Conservation (phyloP, 2,888 invertebrate species). For the Mimumesa dahlbomi region DNA sequence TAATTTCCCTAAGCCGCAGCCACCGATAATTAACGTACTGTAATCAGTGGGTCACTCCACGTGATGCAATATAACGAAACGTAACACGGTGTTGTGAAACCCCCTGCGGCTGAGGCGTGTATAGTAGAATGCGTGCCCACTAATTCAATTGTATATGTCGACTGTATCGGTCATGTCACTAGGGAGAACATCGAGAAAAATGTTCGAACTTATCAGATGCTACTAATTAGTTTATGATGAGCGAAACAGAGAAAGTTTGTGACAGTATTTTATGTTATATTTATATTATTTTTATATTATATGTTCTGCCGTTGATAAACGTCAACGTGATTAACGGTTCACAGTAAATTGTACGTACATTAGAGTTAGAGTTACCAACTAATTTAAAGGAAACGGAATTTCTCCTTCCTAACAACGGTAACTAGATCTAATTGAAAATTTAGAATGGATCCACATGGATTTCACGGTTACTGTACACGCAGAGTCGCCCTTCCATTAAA, state of each 20-base stretch:
- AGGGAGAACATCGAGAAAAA: constrained; percentile 12
- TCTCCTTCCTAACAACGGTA: constrained; percentile 1
- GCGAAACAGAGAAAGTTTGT: constrained; percentile 8
- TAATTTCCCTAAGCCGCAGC: constrained; percentile 58
- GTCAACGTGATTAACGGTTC: constrained; percentile 24
- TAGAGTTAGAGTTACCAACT: constrained; percentile 34
- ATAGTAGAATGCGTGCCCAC: constrained; percentile 38
- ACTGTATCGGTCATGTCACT: background rate
- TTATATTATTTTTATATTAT: too few species aligned
- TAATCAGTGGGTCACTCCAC: constrained; percentile 60
- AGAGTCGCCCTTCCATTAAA: constrained; percentile 51
- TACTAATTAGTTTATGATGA: constrained; percentile 47
- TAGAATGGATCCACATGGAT: constrained; percentile 25
- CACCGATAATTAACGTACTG: constrained; percentile 64
- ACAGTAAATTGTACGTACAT: constrained; percentile 20
- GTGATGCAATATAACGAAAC: constrained; percentile 58
- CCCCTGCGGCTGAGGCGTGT: constrained; percentile 24
- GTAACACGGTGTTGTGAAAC: constrained; percentile 41
- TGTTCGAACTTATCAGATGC: constrained; percentile 43
- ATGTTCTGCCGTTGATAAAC: constrained; percentile 16
- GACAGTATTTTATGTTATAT: constrained; percentile 24
- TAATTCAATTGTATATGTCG: constrained; percentile 8
- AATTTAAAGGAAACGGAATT: constrained; percentile 27
- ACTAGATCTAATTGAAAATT: constrained; percentile 26
- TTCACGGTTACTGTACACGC: constrained; percentile 12